phyloP scores from a whole-genome alignment of 1,140 invertebrate species.

The Tetranychus cinnabarinus region DNA sequence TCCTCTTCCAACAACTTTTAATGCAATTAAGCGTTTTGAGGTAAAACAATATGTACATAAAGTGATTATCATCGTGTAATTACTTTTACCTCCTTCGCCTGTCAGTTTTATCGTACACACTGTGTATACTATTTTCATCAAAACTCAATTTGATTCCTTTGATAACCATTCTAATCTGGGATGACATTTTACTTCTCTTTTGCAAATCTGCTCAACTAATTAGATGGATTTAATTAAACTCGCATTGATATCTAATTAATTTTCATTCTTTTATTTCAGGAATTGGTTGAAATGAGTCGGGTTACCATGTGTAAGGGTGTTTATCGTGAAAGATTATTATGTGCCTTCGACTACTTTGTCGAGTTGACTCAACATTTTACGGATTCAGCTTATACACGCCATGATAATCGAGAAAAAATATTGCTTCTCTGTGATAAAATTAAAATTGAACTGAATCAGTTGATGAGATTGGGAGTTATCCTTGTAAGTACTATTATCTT shows the following conservation, averaged over 20 bases:
- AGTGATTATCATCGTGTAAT: no score
- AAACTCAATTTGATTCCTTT: no score
- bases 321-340: constrained; percentile 44
- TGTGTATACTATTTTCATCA: no score
- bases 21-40: constrained; percentile 53
- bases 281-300: constrained; percentile 55
- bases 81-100: no score
- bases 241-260: no score
- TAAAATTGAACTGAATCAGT: constrained; percentile 57
- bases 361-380: constrained; percentile 89
- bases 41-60: constrained; percentile 13
- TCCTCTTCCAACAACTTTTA: constrained; percentile 40
- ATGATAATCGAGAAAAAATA: constrained; percentile 87
- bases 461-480: constrained; percentile 54
- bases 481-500: constrained; percentile 34
- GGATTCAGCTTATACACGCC: constrained; percentile 90
- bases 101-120: no score
- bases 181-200: no score
- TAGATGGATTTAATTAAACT: no score
- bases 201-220: no score
- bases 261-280: constrained; percentile 17
- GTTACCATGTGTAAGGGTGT: constrained; percentile 33
- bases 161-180: no score
- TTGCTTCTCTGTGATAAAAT: constrained; percentile 64
- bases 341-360: constrained; percentile 63